A percentile compares a stretch with the other conserved stretches of the same genome.
These are phyloP conservation scores for Micromys minutus DNA, from an alignment of 2,113 vertebrate genomes.

Conservation along the genomic window DNA sequence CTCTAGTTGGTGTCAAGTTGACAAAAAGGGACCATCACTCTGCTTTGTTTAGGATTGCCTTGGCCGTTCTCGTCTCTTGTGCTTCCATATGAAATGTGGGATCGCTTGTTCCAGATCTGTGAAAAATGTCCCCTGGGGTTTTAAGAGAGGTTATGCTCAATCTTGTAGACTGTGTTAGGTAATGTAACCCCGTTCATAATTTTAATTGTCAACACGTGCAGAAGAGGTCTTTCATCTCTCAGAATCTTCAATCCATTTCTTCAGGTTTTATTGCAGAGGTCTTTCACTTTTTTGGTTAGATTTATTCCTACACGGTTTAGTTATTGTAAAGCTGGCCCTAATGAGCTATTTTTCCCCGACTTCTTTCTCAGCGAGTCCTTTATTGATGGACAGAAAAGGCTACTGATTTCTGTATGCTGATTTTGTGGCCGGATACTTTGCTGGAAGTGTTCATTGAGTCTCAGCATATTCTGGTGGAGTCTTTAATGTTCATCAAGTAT, in stretches of 20 bases:
- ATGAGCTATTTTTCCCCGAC: neutral
- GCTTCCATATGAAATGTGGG: neutral
- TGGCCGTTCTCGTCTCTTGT: too few species aligned
- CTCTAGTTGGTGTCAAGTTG: neutral
- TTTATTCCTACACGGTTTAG: neutral
- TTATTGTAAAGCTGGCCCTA: neutral
- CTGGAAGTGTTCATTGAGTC: neutral
- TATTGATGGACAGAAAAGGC: neutral
- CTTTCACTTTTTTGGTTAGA: neutral
- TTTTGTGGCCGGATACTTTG: neutral
- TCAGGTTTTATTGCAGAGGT: too few species aligned
- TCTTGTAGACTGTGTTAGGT: too few species aligned
- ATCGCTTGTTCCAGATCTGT: neutral
- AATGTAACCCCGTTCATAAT: neutral
- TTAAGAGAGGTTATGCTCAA: neutral
- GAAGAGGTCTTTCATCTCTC: neutral
- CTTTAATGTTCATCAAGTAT: neutral
- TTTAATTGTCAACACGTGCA: neutral
- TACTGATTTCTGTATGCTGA: neutral
- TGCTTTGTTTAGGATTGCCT: neutral
- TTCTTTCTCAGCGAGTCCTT: slow-evolving; percentile 1
- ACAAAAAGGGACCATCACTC: neutral
- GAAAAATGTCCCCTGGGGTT: neutral
- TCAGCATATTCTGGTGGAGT: neutral
- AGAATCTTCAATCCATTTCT: neutral